A percentile compares a stretch with the other conserved stretches of the same genome.
Evolutionary conservation across 2,797 vertebrate genomes (phyloP).

Genomic region (Nasua narica): DNA sequence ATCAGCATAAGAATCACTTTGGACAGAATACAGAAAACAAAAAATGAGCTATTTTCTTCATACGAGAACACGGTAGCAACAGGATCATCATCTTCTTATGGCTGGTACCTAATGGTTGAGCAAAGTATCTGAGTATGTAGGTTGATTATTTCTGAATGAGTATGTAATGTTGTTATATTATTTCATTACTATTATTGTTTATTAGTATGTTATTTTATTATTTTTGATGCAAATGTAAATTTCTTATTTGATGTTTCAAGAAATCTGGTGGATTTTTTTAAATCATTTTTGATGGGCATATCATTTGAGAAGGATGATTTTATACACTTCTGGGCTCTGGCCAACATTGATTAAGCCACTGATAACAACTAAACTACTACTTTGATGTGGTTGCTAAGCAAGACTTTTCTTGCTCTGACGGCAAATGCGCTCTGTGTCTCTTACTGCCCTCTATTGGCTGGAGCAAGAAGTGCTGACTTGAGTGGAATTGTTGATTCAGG

Average conservation of each 20-base stretch:
- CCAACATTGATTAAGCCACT: background rate
- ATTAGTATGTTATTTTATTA: background rate
- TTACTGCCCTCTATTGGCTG: background rate
- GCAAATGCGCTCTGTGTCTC: background rate
- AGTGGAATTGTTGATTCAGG: background rate
- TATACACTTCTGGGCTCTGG: background rate
- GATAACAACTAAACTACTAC: background rate
- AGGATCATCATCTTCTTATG: background rate
- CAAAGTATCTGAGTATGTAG: background rate
- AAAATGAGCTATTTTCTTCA: constrained; percentile 4
- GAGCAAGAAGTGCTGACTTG: background rate
- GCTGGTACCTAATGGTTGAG: background rate
- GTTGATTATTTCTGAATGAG: constrained; percentile 49
- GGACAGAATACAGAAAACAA: background rate
- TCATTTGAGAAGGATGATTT: constrained; percentile 16
- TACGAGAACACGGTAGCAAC: background rate
- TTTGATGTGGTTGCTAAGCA: background rate
- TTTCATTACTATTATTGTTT: background rate
- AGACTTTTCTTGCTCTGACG: background rate
- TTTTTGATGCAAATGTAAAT: background rate
- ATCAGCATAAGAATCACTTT: constrained; percentile 15
- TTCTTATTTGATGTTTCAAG: constrained; percentile 7
- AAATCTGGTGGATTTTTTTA: background rate
- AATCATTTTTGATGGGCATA: background rate
- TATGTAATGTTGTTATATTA: background rate